Percentiles rank a stretch among this genome's conserved stretches.
These are phyloP conservation scores for Theristicus caerulescens DNA, from an alignment of 2,113 vertebrate genomes.

Conservation along the genomic window DNA sequence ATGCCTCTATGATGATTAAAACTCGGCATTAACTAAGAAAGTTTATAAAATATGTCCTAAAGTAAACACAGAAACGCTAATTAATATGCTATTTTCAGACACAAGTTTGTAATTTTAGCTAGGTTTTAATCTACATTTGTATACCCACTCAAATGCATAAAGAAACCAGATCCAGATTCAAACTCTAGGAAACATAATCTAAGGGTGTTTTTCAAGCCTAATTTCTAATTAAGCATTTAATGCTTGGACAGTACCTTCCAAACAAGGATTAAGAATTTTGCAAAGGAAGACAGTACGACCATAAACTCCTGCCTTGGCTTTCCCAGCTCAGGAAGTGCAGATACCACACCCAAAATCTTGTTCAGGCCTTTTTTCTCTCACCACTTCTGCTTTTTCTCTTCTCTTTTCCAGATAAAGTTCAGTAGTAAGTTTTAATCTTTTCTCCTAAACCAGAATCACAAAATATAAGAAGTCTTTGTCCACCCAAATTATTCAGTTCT, in stretches of 20 bases:
- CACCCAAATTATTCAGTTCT: background rate
- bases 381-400: conserved; percentile 45
- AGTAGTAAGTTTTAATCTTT: background rate
- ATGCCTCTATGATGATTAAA: background rate
- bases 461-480: background rate
- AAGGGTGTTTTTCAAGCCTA: background rate
- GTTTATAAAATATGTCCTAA: background rate
- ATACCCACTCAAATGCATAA: background rate
- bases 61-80: background rate
- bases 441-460: background rate
- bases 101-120: background rate
- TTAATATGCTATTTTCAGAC: background rate
- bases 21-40: background rate
- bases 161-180: background rate
- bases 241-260: background rate
- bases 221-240: background rate
- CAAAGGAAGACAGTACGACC: background rate
- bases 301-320: conserved; percentile 8
- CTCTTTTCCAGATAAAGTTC: conserved; percentile 2
- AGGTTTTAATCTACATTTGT: background rate
- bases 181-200: background rate
- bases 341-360: conserved; percentile 35
- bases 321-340: background rate
- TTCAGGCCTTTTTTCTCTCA: background rate
- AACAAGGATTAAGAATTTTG: background rate